Conservation (phyloP, 2,113 vertebrate species). For the Oceanodroma tethys region DNA sequence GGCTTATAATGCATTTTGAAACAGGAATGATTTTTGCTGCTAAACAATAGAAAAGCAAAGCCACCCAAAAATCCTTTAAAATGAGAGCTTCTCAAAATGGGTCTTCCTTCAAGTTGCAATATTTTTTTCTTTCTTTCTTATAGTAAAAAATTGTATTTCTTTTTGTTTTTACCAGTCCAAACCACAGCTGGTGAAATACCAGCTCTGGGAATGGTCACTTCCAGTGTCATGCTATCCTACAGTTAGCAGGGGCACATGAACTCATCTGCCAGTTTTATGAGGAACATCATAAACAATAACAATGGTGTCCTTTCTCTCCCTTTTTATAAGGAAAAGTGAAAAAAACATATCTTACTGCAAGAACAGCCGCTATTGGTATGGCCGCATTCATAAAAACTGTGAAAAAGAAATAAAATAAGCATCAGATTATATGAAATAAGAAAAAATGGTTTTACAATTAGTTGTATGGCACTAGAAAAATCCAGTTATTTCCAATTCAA, state of each 20-base stretch:
- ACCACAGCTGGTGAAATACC: background rate
- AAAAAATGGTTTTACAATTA: background rate
- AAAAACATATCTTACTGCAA: constrained; percentile 82
- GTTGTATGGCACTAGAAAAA: background rate
- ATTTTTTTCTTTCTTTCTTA: background rate
- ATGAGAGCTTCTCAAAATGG: background rate
- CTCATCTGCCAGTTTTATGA: background rate
- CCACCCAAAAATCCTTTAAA: background rate
- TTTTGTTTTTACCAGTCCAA: background rate
- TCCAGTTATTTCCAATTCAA: background rate
- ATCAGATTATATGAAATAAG: background rate
- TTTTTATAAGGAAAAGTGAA: background rate
- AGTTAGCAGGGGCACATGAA: background rate
- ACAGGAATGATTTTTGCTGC: background rate
- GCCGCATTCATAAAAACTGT: constrained; percentile 98
- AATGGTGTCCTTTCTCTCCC: background rate
- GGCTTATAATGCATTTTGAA: background rate
- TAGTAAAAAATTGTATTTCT: background rate
- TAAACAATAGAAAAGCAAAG: background rate
- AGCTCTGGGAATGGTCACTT: background rate
- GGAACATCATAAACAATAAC: background rate
- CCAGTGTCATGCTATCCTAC: background rate
- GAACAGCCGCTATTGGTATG: constrained; percentile 94
- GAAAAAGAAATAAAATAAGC: constrained; percentile 45
- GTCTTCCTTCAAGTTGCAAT: background rate